phyloP scores from a whole-genome alignment of 92 coral and sea anemone genomes.

The Umimayanthus kanabou region DNA sequence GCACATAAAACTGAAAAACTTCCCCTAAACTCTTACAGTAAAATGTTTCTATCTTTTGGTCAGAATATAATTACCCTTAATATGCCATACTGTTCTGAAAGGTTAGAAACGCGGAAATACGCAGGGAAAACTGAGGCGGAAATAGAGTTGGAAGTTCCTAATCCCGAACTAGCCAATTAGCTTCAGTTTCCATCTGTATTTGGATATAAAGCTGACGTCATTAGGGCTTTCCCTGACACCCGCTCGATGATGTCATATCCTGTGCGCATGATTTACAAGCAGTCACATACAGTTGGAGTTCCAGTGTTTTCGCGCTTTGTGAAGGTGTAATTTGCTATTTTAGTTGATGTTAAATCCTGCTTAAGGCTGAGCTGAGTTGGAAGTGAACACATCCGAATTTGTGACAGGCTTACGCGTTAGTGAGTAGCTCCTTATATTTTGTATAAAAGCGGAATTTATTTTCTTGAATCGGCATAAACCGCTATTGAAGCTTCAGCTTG shows the following conservation, averaged over 20 bases:
- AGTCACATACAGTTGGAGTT: slow-evolving; percentile 32
- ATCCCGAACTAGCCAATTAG: slow-evolving; percentile 13
- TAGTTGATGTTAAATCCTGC: slow-evolving; percentile 17
- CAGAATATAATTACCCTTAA: too few species aligned
- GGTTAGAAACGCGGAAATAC: background rate
- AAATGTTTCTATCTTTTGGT: too few species aligned
- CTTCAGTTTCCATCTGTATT: background rate
- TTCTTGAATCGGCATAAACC: background rate
- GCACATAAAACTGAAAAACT: too few species aligned
- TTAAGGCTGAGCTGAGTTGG: slow-evolving; percentile 19
- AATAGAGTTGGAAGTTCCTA: background rate
- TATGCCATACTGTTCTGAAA: too few species aligned
- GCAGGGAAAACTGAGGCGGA: slow-evolving; percentile 7
- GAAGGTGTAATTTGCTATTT: slow-evolving; percentile 45
- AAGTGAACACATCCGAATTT: slow-evolving; percentile 13
- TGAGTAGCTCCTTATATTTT: background rate
- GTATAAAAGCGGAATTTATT: slow-evolving; percentile 9
- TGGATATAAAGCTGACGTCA: slow-evolving; percentile 51
- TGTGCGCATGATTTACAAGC: slow-evolving; percentile 55
- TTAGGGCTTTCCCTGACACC: slow-evolving; percentile 58
- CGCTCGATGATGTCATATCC: slow-evolving; percentile 44
- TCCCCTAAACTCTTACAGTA: too few species aligned
- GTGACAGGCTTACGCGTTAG: background rate
- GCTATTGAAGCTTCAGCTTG: background rate
- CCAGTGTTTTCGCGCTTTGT: slow-evolving; percentile 32